These are phyloP conservation scores for Electrophaes corylata DNA, from an alignment of 2,888 invertebrate species.

Conservation along the genomic window DNA sequence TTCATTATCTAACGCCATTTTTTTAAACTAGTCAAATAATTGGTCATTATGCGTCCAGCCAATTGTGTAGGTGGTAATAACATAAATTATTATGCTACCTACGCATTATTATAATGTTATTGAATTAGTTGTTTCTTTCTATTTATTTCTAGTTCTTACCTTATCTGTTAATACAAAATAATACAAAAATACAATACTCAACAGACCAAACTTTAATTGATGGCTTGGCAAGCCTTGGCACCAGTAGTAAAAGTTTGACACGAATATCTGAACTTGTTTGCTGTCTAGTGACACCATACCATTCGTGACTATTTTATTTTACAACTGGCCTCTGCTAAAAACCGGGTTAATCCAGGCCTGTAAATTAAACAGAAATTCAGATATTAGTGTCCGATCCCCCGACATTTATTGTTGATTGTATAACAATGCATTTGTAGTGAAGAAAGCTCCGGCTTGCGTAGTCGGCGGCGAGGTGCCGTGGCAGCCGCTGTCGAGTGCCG, in stretches of 20 bases:
- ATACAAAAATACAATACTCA: not conserved
- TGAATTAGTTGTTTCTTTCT: too few relatives aligned
- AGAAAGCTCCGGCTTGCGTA: conserved; percentile 83
- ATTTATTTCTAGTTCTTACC: too few relatives aligned
- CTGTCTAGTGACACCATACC: not conserved
- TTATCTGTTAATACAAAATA: not conserved
- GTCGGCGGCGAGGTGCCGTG: conserved; percentile 83
- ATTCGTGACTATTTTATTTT: too few relatives aligned
- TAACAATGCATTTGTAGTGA: conserved; percentile 73
- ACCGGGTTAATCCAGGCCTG: too few relatives aligned
- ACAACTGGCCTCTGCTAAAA: not conserved
- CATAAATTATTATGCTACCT: too few relatives aligned
- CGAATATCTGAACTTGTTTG: conserved; percentile 18
- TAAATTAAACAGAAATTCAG: too few relatives aligned
- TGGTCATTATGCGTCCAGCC: too few relatives aligned
- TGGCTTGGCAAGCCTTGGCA: too few relatives aligned
- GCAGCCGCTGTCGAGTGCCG: conserved; percentile 81
- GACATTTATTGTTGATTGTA: conserved; percentile 35
- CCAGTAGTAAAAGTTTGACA: not conserved
- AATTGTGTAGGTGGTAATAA: too few relatives aligned
- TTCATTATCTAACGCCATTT: too few relatives aligned
- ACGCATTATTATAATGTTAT: too few relatives aligned
- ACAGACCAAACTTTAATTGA: conserved; percentile 1
- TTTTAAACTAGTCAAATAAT: too few relatives aligned
- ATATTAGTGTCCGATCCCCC: conserved; percentile 13